Evolutionary conservation across 1,140 invertebrate species (phyloP).

Genomic region (Drosophila pachea): DNA sequence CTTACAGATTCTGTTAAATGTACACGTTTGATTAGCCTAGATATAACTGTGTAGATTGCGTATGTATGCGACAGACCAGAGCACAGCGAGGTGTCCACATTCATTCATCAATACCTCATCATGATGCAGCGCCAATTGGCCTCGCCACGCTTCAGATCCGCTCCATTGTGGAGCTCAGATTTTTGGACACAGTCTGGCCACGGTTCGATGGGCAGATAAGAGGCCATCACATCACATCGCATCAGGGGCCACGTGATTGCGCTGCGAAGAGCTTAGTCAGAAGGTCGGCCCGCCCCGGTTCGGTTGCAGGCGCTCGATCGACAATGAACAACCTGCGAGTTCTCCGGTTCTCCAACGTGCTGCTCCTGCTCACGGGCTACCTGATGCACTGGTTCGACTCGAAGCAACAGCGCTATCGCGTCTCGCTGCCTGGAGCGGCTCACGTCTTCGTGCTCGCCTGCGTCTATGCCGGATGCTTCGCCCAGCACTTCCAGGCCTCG

Average conservation of each 20-base stretch:
- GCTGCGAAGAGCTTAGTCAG: conserved; percentile 5
- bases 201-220: conserved; percentile 49
- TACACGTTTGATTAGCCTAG: no score
- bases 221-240: conserved; percentile 10
- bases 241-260: not conserved
- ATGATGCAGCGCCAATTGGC: not conserved
- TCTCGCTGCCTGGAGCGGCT: conserved; percentile 42
- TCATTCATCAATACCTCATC: not conserved
- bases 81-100: no score
- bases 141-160: conserved; percentile 35
- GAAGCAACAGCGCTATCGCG: conserved; percentile 42
- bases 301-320: not conserved
- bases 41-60: no score
- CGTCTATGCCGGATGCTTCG: conserved; percentile 56
- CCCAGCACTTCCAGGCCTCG: conserved; percentile 56
- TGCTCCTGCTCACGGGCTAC: conserved; percentile 60
- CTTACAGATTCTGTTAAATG: no score
- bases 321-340: conserved; percentile 62
- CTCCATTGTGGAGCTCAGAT: not conserved
- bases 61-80: no score
- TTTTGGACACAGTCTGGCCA: conserved; percentile 17
- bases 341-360: conserved; percentile 48
- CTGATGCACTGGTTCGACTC: conserved; percentile 63
- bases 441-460: conserved; percentile 48
- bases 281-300: not conserved